Conservation (phyloP, 2,113 vertebrate species). For the Ursus arctos region DNA sequence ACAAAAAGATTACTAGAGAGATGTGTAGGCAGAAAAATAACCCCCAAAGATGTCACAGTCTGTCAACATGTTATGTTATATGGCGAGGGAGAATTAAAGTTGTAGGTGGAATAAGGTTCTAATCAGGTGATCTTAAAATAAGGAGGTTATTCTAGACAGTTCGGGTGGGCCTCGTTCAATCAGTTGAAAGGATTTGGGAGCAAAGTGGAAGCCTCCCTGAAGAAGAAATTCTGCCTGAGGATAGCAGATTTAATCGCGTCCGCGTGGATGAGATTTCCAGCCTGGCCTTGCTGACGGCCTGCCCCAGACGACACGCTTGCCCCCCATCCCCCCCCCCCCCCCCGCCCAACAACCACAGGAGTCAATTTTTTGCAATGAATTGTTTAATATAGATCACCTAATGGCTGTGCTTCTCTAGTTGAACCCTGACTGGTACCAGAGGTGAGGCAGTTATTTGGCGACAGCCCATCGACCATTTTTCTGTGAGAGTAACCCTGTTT, state of each 20-base stretch:
- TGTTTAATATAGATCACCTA: background rate
- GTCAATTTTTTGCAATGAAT: background rate
- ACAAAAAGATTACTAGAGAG: background rate
- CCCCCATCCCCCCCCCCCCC: too few relatives aligned
- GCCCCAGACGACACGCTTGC: background rate
- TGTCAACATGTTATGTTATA: too few relatives aligned
- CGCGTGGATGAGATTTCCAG: background rate
- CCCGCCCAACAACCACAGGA: accelerated
- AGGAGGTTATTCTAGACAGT: background rate
- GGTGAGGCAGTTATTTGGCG: background rate
- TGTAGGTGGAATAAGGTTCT: background rate
- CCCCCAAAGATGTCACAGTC: background rate
- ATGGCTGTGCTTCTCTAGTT: background rate
- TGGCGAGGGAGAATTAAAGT: background rate
- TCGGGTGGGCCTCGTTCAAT: background rate
- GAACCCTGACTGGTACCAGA: background rate
- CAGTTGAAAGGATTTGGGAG: background rate
- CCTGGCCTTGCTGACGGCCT: background rate
- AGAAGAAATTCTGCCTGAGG: background rate
- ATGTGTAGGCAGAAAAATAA: background rate
- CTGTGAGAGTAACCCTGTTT: constrained; percentile 52
- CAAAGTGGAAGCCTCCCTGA: background rate
- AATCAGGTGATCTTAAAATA: background rate
- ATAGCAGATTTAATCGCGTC: background rate
- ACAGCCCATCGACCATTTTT: background rate